Evolutionary conservation across 2,113 vertebrate genomes (phyloP).

Genomic region (Chloropsis hardwickii): DNA sequence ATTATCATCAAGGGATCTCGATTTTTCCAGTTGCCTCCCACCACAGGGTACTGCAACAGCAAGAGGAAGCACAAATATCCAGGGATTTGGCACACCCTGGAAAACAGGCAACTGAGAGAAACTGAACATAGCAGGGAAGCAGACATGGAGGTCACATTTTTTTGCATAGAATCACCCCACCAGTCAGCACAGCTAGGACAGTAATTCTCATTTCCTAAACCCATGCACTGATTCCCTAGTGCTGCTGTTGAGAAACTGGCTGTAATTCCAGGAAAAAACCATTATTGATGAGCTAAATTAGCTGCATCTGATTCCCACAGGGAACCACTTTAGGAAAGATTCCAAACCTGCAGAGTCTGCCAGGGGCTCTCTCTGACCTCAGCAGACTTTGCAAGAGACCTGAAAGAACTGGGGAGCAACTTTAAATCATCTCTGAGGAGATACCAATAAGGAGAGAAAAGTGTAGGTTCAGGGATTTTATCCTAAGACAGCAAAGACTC

Average conservation of each 20-base stretch:
- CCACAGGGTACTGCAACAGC: neutral
- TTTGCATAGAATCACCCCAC: rapidly evolving
- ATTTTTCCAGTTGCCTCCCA: neutral
- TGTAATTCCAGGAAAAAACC: neutral
- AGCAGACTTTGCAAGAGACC: neutral
- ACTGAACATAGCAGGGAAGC: rapidly evolving
- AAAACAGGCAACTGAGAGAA: neutral
- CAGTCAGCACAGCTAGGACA: neutral
- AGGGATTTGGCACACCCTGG: neutral
- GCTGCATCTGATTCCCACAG: neutral
- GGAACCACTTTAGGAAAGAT: rapidly evolving
- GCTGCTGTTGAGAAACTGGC: neutral
- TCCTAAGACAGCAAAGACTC: neutral
- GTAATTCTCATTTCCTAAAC: neutral
- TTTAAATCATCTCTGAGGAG: neutral
- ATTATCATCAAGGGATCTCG: neutral
- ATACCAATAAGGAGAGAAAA: neutral
- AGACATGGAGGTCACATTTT: rapidly evolving
- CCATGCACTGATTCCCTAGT: rapidly evolving
- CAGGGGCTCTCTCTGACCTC: neutral
- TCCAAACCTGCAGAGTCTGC: neutral
- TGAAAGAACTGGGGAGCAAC: neutral
- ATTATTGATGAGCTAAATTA: neutral
- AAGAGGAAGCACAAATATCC: neutral
- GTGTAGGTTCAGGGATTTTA: neutral